Evolutionary conservation across 2,888 invertebrate genomes (phyloP), one percentile per base, ranked within the genome.

Genomic region (Shargacucullia verbasci): DNA sequence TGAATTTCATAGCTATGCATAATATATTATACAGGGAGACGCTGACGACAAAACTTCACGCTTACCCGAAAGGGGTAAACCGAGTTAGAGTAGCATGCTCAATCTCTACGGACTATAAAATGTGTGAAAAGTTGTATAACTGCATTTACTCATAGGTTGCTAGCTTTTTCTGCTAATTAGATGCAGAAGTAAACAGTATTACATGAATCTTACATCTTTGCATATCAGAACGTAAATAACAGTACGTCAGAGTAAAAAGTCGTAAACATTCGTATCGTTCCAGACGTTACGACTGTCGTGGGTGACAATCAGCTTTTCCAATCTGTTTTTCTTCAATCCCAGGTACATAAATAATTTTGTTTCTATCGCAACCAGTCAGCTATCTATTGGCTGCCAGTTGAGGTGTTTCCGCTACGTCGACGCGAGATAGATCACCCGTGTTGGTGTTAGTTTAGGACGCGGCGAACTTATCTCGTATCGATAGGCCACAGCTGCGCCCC

Each of bases 391-490:
- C 27, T 39, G 44, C 34, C 40, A 33, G 45, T 44, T 25, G 29
- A 44, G 40, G 29, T 14, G 10, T 33, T 41, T 40, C 71, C 66
- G n/a, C n/a, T n/a, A n/a, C n/a, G n/a, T n/a, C n/a, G 57, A 11
- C 40, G 49, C 13, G 41, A 56, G 58, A 60, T 59, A 67, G 70
- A 77, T 78, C 70, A 72, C 78, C 59, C 70, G 59, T 75, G 80
- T 78, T 79, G 69, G 73, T 75, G 80, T 78, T 79, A 68, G 74
- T 71, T 76, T 70, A 76, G 77, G 72, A 72, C 69, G 47, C 50
- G 39, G 37, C 35, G 39, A 67, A 63, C 66, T 64, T 67, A 70
- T 63, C 57, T 68, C 59, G 68, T 58, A 71, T 70, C 81, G 69
- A 78, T 75, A 76, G 58, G 63, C 70, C 64, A 57, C 73, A 64